Base-by-base conservation (phyloP, 2,113 vertebrate species). In the Pyrgilauda ruficollis region DNA sequence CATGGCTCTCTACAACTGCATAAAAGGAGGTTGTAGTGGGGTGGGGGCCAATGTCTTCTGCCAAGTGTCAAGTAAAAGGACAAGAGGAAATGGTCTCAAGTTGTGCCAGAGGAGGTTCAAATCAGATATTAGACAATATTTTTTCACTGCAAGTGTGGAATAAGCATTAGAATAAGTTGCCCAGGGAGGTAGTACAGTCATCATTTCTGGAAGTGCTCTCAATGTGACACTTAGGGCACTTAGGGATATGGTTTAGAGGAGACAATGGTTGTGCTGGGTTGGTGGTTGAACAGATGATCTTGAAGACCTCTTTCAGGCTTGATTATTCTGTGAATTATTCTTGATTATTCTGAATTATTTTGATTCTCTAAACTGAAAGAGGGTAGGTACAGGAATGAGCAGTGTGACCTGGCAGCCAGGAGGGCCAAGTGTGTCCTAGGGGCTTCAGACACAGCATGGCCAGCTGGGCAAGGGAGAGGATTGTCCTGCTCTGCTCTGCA, bases 401-500 rank as follows among this genome's bases (percentile, higher is more conserved):
- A 3, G 18, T 52, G 21, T 76, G 64, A 1, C 30, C 41, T 72
- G 26, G 30, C n/a, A 47, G 35, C 4, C 16, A 63, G 13, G 16
- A 63, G 30, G 13, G 16, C 7, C 10, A 21, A 0, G 1, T 0
- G 0, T 47, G n/a, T 55, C 24, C 72, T 58, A 26, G 11, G 16
- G 7, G 1, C 43, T 49, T 41, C 35, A 66, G 43, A 7, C 1
- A 30, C 35, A 41, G 30, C 43, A 66, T 30, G 0, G 1, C 3
- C 52, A 59, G 31, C 52, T 0, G 0, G 37, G 13, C 16, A 59
- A 35, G 20, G 44, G 52, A 37, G 22, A 12, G 37, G 21, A 33
- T 43, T 86, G 52, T 28, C 13, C n/a, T 5, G 9, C 24, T 28
- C 55, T 69, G 31, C 21, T 59, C 62, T 67, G 43, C 6, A 0